Evolutionary conservation across 2,797 vertebrate genomes (phyloP).

Genomic region (Eptatretus atami): DNA sequence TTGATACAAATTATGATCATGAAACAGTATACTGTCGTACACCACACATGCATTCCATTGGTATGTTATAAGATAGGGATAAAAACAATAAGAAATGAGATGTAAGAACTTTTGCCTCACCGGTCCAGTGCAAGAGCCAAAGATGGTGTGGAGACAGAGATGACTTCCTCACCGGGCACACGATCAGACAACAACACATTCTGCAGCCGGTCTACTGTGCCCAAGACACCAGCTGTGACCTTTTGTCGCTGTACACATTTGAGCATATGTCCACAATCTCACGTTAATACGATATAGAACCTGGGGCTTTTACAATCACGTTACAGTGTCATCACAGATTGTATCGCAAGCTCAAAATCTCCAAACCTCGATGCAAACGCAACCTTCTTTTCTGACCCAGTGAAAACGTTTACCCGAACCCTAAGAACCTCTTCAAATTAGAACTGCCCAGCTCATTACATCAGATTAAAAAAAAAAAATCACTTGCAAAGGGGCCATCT

Average conservation of each 20-base stretch:
- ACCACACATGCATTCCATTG: not conserved
- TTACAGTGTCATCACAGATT: too few species aligned
- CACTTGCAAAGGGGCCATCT: too few species aligned
- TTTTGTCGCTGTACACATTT: not conserved
- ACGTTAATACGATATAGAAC: too few species aligned
- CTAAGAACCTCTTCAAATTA: too few species aligned
- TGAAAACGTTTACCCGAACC: too few species aligned
- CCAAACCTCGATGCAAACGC: too few species aligned
- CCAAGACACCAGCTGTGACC: not conserved
- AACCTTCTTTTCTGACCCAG: too few species aligned
- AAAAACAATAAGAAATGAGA: not conserved
- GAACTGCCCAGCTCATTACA: too few species aligned
- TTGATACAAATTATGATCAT: not conserved
- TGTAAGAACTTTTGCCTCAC: not conserved
- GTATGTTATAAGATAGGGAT: not conserved
- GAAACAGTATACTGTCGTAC: not conserved
- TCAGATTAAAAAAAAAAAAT: too few species aligned
- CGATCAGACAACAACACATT: not conserved
- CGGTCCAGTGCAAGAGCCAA: constrained; percentile 2
- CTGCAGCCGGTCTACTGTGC: not conserved
- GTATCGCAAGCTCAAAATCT: too few species aligned
- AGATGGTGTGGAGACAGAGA: not conserved
- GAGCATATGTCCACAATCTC: too few species aligned
- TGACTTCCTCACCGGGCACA: not conserved
- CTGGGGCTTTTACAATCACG: too few species aligned